A percentile compares a stretch with the other conserved stretches of the same genome.
These are phyloP conservation scores for Cosmorhoe ocellata DNA, from an alignment of 2,888 invertebrate genomes.

Conservation along the genomic window DNA sequence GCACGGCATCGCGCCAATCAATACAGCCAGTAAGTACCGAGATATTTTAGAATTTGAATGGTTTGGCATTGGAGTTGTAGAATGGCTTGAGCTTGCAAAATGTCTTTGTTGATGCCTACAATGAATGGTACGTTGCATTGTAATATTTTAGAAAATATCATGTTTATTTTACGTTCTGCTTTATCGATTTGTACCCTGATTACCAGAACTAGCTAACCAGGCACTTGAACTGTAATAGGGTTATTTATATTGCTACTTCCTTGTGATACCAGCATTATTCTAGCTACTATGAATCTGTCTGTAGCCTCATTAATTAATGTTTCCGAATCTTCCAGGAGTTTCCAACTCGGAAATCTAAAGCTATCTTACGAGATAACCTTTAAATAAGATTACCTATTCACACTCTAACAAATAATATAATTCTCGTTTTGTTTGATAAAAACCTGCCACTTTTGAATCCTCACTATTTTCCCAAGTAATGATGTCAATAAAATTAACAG, in stretches of 20 bases:
- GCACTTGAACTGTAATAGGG: constrained; percentile 18
- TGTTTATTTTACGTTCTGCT: constrained; percentile 6
- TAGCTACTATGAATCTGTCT: neutral
- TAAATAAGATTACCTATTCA: constrained; percentile 2
- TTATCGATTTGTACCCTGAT: constrained; percentile 12
- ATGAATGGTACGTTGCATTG: neutral
- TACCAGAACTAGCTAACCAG: constrained; percentile 25
- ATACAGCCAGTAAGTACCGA: constrained; percentile 57
- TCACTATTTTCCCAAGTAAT: too few species aligned
- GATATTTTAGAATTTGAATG: constrained; percentile 40
- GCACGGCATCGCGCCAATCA: constrained; percentile 71
- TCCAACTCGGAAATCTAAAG: neutral
- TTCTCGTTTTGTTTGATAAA: too few species aligned
- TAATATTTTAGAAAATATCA: neutral
- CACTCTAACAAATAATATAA: too few species aligned
- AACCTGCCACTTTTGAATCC: too few species aligned
- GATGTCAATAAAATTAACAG: too few species aligned
- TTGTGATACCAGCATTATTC: neutral
- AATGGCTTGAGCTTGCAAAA: constrained; percentile 15
- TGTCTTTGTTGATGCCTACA: constrained; percentile 6
- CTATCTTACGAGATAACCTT: constrained; percentile 6
- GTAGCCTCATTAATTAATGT: neutral
- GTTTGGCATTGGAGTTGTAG: constrained; percentile 36
- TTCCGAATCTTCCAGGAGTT: neutral
- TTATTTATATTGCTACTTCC: constrained; percentile 16